phyloP scores from a whole-genome alignment of 1,140 invertebrate species.

The Charaxes varanes region DNA sequence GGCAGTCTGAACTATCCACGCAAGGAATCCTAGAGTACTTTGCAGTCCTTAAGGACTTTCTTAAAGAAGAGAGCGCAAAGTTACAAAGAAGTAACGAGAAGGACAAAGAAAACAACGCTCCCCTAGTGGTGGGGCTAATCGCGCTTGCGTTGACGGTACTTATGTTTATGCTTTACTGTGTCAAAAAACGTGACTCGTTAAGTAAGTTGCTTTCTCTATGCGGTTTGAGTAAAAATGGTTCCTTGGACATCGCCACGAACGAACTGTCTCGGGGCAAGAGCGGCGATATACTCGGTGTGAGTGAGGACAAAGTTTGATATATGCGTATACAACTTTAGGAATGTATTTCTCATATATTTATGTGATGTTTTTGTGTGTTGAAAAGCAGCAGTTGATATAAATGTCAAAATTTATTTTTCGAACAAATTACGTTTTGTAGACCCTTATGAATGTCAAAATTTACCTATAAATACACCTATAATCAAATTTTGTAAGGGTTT shows the following conservation, averaged over 20 bases:
- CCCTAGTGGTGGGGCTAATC: constrained; percentile 51
- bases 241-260: constrained; percentile 59
- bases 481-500: no score
- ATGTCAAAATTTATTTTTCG: no score
- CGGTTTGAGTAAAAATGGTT: constrained; percentile 60
- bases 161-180: constrained; percentile 53
- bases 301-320: constrained; percentile 53
- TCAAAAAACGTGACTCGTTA: constrained; percentile 45
- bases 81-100: constrained; percentile 25
- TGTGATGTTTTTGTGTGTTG: no score
- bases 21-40: constrained; percentile 69
- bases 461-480: no score
- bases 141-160: constrained; percentile 41
- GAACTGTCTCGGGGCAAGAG: constrained; percentile 42
- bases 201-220: constrained; percentile 43
- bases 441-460: no score
- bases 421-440: no score
- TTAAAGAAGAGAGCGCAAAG: constrained; percentile 50
- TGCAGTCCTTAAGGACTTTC: constrained; percentile 44
- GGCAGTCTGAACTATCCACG: constrained; percentile 72
- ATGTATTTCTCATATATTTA: no score
- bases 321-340: no score
- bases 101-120: constrained; percentile 52
- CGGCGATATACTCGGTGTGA: constrained; percentile 41
- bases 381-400: no score